Evolutionary conservation across 2,797 vertebrate species (phyloP), one percentile per base, ranked within the genome.

Genomic region (Eurystomus glaucurus): DNA sequence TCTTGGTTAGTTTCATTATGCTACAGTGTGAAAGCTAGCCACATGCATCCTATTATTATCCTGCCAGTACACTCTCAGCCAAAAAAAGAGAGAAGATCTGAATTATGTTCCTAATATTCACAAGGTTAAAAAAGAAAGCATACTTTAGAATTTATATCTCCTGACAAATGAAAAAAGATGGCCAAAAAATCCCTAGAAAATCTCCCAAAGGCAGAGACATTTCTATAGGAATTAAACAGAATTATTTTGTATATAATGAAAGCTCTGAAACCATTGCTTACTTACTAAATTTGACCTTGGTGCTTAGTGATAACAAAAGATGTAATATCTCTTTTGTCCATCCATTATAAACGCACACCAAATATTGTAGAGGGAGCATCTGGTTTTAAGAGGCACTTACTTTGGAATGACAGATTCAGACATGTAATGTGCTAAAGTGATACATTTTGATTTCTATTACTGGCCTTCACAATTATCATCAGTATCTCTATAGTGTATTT

Each of bases 311-410:
- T 85, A 93, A 85, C 55, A 88, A 64, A 92, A 93, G 71, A 88
- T 71, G 64, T n/a, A 84, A 43, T 79, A 64, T 52, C 37, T 94
- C 52, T 61, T 91, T 88, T 92, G 55, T 92, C 92, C 77, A 52
- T 19, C 43, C 64, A 43, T 92, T 92, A 87, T 25, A 88, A 85
- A 85, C 66, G 66, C 75, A 65, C 68, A 93, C 90, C 80, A 85
- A 70, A 84, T 76, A 87, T 85, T 97, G 86, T 90, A 57, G 71
- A 66, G 91, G 64, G 75, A 96, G 94, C 97, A 97, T 96, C 95
- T 97, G 97, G 81, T 87, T 96, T 95, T 93, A 85, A 89, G 92
- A 97, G 94, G 91, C 94, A 92, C 91, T 97, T 93, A 85, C 74
- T 95, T 94, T 83, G 87, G 77, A 95, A 94, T 91, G 95, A 68